Conservation (phyloP, 2,888 invertebrate genomes). For the Himalopsyche japonica region DNA sequence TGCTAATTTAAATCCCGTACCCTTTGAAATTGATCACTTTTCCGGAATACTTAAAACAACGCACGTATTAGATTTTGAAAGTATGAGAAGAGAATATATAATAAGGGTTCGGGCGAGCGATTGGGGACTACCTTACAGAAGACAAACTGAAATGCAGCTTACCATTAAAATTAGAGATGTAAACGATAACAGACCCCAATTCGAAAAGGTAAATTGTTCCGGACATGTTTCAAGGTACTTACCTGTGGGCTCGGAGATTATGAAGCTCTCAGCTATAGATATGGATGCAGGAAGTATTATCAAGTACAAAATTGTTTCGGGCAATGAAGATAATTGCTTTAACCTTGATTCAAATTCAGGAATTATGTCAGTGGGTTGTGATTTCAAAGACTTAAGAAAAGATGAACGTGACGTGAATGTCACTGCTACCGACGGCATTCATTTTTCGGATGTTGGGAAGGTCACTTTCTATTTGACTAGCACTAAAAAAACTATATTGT, state of each 20-base stretch:
- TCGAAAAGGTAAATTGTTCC: constrained; percentile 82
- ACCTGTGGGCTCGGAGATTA: constrained; percentile 77
- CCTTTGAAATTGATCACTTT: constrained; percentile 94
- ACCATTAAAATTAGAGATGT: constrained; percentile 80
- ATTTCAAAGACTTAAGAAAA: constrained; percentile 71
- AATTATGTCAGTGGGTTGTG: constrained; percentile 79
- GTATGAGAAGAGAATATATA: constrained; percentile 81
- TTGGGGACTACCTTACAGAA: constrained; percentile 90
- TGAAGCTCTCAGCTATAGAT: constrained; percentile 90
- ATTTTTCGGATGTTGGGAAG: constrained; percentile 83
- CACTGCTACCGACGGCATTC: constrained; percentile 90
- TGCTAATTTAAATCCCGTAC: constrained; percentile 85
- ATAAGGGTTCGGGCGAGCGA: constrained; percentile 89
- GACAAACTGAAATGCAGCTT: constrained; percentile 88
- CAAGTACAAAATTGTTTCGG: constrained; percentile 82
- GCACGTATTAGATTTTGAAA: constrained; percentile 85
- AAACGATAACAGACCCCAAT: constrained; percentile 93
- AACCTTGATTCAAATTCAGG: constrained; percentile 80
- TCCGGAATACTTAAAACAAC: constrained; percentile 85
- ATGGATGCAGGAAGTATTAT: constrained; percentile 90
- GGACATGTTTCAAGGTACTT: constrained; percentile 79
- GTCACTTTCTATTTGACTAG: constrained; percentile 77
- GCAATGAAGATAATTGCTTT: constrained; percentile 91
- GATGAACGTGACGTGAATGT: constrained; percentile 76
- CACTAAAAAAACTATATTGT: constrained; percentile 61